Percentiles rank a stretch among this genome's conserved stretches.
Conservation (phyloP, 2,888 invertebrate species). For the Congeria kusceri region DNA sequence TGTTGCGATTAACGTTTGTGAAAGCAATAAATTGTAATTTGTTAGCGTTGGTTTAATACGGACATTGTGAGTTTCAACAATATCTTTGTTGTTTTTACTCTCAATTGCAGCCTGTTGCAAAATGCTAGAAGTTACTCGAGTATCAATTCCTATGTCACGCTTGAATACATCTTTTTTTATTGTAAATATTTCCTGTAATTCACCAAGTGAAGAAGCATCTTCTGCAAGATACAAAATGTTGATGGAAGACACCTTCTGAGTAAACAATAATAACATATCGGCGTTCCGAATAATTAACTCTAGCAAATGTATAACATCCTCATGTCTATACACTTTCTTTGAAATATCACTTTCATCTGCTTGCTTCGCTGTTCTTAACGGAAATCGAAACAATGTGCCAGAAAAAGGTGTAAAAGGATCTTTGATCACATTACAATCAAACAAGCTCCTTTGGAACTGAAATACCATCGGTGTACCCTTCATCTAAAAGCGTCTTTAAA, state of each 20-base stretch:
- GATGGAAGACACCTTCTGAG: slow-evolving; percentile 78
- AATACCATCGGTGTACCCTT: slow-evolving; percentile 77
- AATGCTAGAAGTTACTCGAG: slow-evolving; percentile 3
- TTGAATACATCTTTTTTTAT: slow-evolving; percentile 3
- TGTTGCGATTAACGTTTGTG: no score
- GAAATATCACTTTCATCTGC: no score
- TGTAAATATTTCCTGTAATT: slow-evolving; percentile 2
- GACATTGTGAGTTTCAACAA: slow-evolving; percentile 19
- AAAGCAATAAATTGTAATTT: no score
- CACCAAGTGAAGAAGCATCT: neutral
- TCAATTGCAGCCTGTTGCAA: neutral
- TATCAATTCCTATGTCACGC: neutral
- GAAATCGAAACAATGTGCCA: slow-evolving; percentile 83
- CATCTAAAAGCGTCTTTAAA: slow-evolving; percentile 67
- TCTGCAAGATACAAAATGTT: slow-evolving; percentile 72
- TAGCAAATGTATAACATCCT: slow-evolving; percentile 76
- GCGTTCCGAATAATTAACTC: slow-evolving; percentile 71
- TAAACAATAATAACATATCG: no score
- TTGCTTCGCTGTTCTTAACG: no score
- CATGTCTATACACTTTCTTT: no score
- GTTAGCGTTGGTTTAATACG: neutral
- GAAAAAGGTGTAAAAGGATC: slow-evolving; percentile 40
- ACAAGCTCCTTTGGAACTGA: no score
- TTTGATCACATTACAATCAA: slow-evolving; percentile 67
- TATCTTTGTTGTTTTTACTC: neutral